Evolutionary conservation across 2,797 vertebrate species (phyloP), one percentile per base, ranked within the genome.

Genomic region (Myotis vivesi): DNA sequence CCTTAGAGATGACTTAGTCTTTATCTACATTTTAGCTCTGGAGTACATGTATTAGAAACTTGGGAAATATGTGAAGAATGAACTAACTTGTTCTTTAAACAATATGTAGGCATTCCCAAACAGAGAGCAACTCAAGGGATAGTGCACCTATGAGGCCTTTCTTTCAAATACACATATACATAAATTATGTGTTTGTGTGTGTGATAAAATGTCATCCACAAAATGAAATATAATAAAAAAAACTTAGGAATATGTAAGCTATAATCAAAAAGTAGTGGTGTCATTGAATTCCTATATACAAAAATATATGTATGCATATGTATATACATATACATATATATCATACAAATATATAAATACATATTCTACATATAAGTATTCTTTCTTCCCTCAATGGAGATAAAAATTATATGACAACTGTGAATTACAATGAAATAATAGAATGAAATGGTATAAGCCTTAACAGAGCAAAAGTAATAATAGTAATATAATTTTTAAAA

Each of bases 401-500:
- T 71, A 94, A 59, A 75, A 44, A 53, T 38, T 66, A 28, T 33
- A 81, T 66, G 41, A 81, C 15, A 84, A 68, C 10, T 85, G 15
- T 49, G 46, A 92, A 68, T 85, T 91, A 77, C 41, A 91, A 77
- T 59, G 51, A 53, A 92, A 49, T 38, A 66, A 80, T 55, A 84
- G 25, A 90, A 69, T 72, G 25, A 87, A 87, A 73, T 59, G 1
- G 13, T 72, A 81, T 88, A 84, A 94, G 79, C 7, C 6, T 92
- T 72, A 33, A 33, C 72, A 85, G 90, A 83, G 25, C 33, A 80
- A 86, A 80, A 82, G 64, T 36, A 79, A 87, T 46, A 66, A 53
- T 59, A 36, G 73, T 89, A 92, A 79, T 86, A 82, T 93, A 75
- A 53, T 57, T 86, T 77, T 30, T 88, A 72, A 64, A 75, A 30